Conservation (phyloP, 2,113 vertebrate species). For the Rissa tridactyla region DNA sequence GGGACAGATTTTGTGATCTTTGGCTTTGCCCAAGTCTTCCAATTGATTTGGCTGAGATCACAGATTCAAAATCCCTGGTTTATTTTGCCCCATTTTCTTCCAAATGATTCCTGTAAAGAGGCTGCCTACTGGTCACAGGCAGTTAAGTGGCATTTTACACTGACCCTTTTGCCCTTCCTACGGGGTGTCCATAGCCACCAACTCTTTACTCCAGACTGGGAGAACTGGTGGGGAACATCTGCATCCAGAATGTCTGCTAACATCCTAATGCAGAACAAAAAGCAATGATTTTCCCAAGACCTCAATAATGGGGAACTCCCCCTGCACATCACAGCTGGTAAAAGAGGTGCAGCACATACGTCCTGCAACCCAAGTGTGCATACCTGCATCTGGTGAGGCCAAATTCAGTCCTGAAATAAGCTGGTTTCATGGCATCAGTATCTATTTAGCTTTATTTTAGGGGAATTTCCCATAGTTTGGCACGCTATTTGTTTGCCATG, state of each 20-base stretch:
- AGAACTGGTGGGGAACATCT: background rate
- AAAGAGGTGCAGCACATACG: accelerated
- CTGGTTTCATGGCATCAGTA: background rate
- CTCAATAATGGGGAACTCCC: accelerated
- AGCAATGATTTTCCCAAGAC: background rate
- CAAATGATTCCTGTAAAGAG: background rate
- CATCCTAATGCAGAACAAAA: background rate
- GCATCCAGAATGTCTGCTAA: background rate
- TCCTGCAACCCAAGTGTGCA: background rate
- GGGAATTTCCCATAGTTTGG: background rate
- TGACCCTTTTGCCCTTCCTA: background rate
- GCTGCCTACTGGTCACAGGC: background rate
- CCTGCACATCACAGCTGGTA: background rate
- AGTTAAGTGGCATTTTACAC: background rate
- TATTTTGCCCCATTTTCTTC: background rate
- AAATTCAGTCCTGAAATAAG: background rate
- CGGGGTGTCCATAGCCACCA: background rate
- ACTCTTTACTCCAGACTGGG: background rate
- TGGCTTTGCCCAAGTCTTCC: background rate
- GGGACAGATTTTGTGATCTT: background rate
- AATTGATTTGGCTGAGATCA: background rate
- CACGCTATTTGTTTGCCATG: background rate
- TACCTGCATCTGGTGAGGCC: background rate
- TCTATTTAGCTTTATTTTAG: background rate
- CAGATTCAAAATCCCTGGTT: background rate